A percentile compares a stretch with the other conserved stretches of the same genome.
phyloP scores from a whole-genome alignment of 2,113 vertebrate genomes.

The Pterocles burchelli region DNA sequence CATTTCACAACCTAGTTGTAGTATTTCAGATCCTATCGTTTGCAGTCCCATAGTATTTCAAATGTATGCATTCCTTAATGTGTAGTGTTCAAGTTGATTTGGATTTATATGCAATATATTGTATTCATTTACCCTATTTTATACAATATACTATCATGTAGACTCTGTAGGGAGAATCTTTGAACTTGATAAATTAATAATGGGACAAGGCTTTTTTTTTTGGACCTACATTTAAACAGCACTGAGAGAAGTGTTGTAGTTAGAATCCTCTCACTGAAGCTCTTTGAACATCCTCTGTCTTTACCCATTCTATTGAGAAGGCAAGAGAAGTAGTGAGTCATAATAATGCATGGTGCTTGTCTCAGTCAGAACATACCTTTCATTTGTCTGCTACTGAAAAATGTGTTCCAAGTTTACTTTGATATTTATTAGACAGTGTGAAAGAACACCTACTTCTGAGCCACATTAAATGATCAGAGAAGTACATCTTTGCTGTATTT shows the following conservation, averaged over 20 bases:
- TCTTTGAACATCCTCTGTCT: not conserved
- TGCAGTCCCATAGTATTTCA: not conserved
- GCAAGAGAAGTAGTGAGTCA: not conserved
- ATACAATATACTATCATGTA: not conserved
- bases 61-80: not conserved
- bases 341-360: not conserved
- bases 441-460: not conserved
- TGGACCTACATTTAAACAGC: not conserved
- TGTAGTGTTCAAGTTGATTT: not conserved
- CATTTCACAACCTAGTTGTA: not conserved
- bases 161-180: not conserved
- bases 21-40: not conserved
- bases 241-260: not conserved
- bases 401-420: not conserved
- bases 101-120: not conserved
- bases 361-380: not conserved
- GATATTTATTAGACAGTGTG: conserved; percentile 24
- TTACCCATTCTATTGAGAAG: not conserved
- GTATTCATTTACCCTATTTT: not conserved
- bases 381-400: conserved; percentile 22
- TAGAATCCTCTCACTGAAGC: not conserved
- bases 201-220: not conserved
- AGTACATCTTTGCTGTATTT: not conserved
- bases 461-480: not conserved
- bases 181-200: not conserved